Conservation (phyloP, 2,797 vertebrate species). For the Masticophis lateralis region DNA sequence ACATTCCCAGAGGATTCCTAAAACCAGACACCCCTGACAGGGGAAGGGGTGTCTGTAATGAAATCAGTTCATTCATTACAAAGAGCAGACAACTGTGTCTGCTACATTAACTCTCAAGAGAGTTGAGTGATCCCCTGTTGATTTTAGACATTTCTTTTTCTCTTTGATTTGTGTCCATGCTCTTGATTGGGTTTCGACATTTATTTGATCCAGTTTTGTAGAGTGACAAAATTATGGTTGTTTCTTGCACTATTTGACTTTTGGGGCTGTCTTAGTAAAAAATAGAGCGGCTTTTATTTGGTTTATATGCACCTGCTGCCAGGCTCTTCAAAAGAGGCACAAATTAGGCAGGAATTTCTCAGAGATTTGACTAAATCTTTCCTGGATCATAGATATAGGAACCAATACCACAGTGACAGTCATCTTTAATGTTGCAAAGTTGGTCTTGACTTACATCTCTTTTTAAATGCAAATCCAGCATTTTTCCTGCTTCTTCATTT, state of each 20-base stretch:
- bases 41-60: neutral
- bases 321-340: neutral
- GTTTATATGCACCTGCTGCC: neutral
- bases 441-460: neutral
- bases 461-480: neutral
- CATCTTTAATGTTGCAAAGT: neutral
- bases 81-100: neutral
- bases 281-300: neutral
- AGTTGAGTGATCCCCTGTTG: neutral
- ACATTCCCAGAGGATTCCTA: neutral
- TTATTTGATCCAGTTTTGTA: neutral
- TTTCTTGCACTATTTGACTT: neutral
- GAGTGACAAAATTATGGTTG: neutral
- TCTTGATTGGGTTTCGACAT: neutral
- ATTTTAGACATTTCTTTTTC: neutral
- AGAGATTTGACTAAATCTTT: neutral
- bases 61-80: neutral
- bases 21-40: neutral
- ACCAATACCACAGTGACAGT: neutral
- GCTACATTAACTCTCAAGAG: neutral
- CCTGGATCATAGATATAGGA: neutral
- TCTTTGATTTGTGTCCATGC: neutral
- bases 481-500: neutral
- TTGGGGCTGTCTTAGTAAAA: neutral
- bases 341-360: neutral